phyloP scores from a whole-genome alignment of 2,797 vertebrate species.

The Cossypha polioptera region DNA sequence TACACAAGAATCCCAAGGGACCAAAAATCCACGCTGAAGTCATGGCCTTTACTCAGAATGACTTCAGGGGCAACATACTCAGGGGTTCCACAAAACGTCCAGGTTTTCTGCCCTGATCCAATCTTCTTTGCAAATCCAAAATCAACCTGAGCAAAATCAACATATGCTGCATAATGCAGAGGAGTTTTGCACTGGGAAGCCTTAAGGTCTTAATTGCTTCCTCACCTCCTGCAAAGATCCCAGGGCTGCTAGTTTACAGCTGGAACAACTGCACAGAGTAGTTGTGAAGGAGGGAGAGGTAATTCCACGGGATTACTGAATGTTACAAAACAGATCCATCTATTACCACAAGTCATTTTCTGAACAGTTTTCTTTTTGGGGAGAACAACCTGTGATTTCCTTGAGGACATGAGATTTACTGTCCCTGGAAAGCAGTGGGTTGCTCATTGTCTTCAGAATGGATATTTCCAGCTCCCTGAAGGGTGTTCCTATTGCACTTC shows the following conservation, averaged over 20 bases:
- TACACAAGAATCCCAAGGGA: constrained; percentile 92
- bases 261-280: neutral
- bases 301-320: neutral
- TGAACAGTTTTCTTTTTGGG: neutral
- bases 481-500: neutral
- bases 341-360: neutral
- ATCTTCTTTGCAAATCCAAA: constrained; percentile 97
- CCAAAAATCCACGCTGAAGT: constrained; percentile 95
- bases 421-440: neutral
- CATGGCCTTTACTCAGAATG: constrained; percentile 93
- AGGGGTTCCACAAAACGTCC: constrained; percentile 95
- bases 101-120: constrained; percentile 90
- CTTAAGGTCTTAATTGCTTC: neutral
- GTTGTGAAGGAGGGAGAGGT: neutral
- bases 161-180: neutral
- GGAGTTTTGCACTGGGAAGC: neutral
- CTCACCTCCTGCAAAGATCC: neutral
- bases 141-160: constrained; percentile 82
- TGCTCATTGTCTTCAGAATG: neutral
- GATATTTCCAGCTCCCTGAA: neutral
- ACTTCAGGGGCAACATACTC: constrained; percentile 95
- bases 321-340: neutral
- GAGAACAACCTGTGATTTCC: neutral
- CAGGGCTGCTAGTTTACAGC: neutral
- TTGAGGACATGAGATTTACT: neutral